Conservation (phyloP, 2,888 invertebrate species). For the Rapana venosa region DNA sequence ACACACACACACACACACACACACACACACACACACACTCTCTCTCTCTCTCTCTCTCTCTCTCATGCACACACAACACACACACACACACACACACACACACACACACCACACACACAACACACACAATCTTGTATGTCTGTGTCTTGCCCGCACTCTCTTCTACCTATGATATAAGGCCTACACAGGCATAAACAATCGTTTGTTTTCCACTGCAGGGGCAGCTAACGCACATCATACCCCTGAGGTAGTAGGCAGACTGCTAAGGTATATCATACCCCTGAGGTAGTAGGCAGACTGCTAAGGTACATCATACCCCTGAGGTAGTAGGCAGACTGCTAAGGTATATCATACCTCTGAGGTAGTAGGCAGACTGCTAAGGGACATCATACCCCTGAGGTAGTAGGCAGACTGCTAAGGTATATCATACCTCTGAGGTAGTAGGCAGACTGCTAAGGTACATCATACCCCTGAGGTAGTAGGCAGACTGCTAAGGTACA, state of each 20-base stretch:
- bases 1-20: neutral
- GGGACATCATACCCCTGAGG: conserved; percentile 45
- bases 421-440: conserved; percentile 49
- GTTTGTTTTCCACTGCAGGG: too few relatives aligned
- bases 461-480: conserved; percentile 50
- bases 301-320: conserved; percentile 41
- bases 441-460: conserved; percentile 39
- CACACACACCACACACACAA: neutral
- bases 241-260: conserved; percentile 50
- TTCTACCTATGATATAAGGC: too few relatives aligned
- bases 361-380: conserved; percentile 47
- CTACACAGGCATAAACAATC: too few relatives aligned
- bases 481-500: conserved; percentile 39
- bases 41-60: neutral
- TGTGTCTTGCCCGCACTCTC: too few relatives aligned
- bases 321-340: conserved; percentile 49
- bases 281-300: conserved; percentile 51
- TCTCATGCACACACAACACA: neutral
- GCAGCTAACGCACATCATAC: neutral
- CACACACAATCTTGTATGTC: neutral
- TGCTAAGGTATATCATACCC: conserved; percentile 38
- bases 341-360: conserved; percentile 43
- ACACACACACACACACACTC: neutral
- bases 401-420: conserved; percentile 46
- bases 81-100: conserved; percentile 2